phyloP scores from a whole-genome alignment of 2,113 vertebrate species.

The Phrynosoma platyrhinos region DNA sequence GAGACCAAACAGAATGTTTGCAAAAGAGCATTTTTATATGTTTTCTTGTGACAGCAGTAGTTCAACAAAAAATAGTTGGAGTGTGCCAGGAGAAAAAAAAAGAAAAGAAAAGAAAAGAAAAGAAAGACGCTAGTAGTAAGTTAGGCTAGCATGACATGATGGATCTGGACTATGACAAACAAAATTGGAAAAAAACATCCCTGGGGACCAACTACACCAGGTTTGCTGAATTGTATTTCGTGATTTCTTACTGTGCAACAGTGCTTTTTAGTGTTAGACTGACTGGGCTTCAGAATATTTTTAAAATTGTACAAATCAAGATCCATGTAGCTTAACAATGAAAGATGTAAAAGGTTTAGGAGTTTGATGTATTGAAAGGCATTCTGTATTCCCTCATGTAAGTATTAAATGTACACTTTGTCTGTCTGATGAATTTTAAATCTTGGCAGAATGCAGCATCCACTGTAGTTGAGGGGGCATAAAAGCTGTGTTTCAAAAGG shows the following conservation, averaged over 20 bases:
- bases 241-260: slow-evolving; percentile 87
- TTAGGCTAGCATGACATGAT: slow-evolving; percentile 90
- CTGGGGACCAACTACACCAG: slow-evolving; percentile 83
- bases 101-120: slow-evolving; percentile 58
- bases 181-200: slow-evolving; percentile 89
- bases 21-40: slow-evolving; percentile 88
- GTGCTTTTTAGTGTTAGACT: slow-evolving; percentile 87
- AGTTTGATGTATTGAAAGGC: slow-evolving; percentile 85
- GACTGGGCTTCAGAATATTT: slow-evolving; percentile 87
- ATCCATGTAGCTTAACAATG: slow-evolving; percentile 87
- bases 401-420: slow-evolving; percentile 86
- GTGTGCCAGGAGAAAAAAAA: slow-evolving; percentile 79
- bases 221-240: slow-evolving; percentile 88
- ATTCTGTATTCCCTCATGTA: slow-evolving; percentile 83
- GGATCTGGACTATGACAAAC: slow-evolving; percentile 94
- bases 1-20: slow-evolving; percentile 85
- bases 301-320: slow-evolving; percentile 89
- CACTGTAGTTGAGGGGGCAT: slow-evolving; percentile 62
- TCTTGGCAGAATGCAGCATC: slow-evolving; percentile 73
- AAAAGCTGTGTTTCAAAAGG: slow-evolving; percentile 63
- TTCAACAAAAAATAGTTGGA: slow-evolving; percentile 92
- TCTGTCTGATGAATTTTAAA: slow-evolving; percentile 84
- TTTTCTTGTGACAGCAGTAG: slow-evolving; percentile 90
- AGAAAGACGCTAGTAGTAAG: slow-evolving; percentile 81
- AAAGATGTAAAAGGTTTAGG: slow-evolving; percentile 87